Conservation (phyloP, 37 sponge, comb jelly and placozoan genomes). For the Oscarella lobularis region DNA sequence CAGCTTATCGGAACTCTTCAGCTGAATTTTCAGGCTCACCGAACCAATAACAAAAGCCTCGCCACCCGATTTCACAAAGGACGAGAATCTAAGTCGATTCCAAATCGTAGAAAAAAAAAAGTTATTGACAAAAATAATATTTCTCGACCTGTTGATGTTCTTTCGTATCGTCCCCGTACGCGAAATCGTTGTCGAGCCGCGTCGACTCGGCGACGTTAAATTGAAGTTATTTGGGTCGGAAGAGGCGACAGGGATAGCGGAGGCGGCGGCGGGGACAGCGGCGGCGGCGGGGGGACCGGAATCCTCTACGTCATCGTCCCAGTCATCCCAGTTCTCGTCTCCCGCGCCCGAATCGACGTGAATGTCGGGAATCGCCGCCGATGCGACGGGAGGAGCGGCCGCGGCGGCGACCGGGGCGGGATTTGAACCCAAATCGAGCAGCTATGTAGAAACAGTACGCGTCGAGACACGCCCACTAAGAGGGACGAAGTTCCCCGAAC, state of each 20-base stretch:
- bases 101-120: not conserved
- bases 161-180: slow-evolving; percentile 7
- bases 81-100: slow-evolving; percentile 53
- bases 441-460: no score
- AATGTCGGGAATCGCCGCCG: not conserved
- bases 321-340: slow-evolving; percentile 1
- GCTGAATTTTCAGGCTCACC: slow-evolving; percentile 3
- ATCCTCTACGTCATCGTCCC: not conserved
- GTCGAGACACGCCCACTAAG: no score
- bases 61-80: slow-evolving; percentile 86
- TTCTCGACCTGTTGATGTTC: not conserved
- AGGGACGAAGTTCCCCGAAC: no score
- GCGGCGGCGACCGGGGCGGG: no score
- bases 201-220: not conserved
- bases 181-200: slow-evolving; percentile 14
- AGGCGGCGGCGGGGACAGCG: not conserved
- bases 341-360: not conserved
- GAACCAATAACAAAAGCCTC: slow-evolving; percentile 70
- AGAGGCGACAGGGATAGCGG: no score
- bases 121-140: slow-evolving; percentile 11
- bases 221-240: not conserved
- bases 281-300: not conserved
- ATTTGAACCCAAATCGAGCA: no score
- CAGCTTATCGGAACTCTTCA: no score
- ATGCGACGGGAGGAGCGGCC: not conserved